A percentile compares a stretch with the other conserved stretches of the same genome.
Evolutionary conservation across 1,140 invertebrate species (phyloP).

Genomic region (Saccostrea cuccullata): DNA sequence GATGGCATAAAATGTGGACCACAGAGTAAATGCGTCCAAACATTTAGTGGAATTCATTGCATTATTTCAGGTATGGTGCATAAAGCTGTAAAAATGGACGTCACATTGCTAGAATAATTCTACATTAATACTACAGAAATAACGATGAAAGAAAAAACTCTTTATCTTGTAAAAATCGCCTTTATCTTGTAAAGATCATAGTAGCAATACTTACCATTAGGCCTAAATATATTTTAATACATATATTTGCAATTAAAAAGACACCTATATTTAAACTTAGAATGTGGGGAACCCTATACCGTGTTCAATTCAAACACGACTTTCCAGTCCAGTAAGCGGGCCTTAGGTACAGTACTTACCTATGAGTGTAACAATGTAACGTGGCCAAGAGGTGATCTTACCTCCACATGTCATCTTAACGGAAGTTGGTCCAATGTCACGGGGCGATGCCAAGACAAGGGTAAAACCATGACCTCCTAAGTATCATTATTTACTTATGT

Average conservation of each 20-base stretch:
- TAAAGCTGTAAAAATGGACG: no score
- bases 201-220: no score
- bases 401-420: not conserved
- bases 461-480: not conserved
- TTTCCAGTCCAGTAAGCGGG: not conserved
- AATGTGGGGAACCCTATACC: not conserved
- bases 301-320: not conserved
- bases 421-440: not conserved
- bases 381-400: not conserved
- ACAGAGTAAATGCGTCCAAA: not conserved
- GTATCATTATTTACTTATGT: not conserved
- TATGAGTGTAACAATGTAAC: not conserved
- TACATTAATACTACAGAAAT: no score
- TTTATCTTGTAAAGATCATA: no score
- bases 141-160: no score
- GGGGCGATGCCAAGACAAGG: not conserved
- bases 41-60: not conserved
- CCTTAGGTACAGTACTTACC: not conserved
- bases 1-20: not conserved
- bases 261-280: not conserved
- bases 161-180: no score
- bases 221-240: no score
- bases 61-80: not conserved
- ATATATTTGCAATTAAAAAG: no score
- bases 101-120: no score